phyloP scores from a whole-genome alignment of 2,888 invertebrate genomes.

The Schizaphis graminum region DNA sequence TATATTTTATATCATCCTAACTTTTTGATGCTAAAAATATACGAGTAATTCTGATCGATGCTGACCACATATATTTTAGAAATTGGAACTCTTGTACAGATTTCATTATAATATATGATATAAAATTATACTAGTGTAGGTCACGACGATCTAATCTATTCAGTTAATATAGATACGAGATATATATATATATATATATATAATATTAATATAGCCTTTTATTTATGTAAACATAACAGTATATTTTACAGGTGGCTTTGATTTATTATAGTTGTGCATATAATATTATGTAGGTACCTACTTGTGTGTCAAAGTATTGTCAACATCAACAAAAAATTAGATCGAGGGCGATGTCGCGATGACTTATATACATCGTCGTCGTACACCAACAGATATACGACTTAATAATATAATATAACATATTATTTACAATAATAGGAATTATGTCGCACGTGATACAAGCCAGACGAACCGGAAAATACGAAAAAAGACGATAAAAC shows the following conservation, averaged over 20 bases:
- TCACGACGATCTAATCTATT: neutral
- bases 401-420: neutral
- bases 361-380: neutral
- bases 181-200: neutral
- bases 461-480: neutral
- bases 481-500: neutral
- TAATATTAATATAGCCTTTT: neutral
- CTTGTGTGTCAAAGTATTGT: neutral
- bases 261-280: neutral
- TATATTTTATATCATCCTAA: neutral
- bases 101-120: neutral
- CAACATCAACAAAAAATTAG: neutral
- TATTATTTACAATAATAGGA: neutral
- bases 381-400: neutral
- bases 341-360: neutral
- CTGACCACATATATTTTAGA: neutral
- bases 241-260: neutral
- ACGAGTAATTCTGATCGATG: neutral
- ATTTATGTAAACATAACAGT: neutral
- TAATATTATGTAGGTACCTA: neutral
- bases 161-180: neutral
- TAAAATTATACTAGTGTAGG: neutral
- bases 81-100: neutral
- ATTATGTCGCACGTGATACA: neutral
- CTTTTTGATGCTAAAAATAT: neutral